phyloP scores from a whole-genome alignment of 2,888 invertebrate genomes.

The Poecilobothrus nobilitatus region DNA sequence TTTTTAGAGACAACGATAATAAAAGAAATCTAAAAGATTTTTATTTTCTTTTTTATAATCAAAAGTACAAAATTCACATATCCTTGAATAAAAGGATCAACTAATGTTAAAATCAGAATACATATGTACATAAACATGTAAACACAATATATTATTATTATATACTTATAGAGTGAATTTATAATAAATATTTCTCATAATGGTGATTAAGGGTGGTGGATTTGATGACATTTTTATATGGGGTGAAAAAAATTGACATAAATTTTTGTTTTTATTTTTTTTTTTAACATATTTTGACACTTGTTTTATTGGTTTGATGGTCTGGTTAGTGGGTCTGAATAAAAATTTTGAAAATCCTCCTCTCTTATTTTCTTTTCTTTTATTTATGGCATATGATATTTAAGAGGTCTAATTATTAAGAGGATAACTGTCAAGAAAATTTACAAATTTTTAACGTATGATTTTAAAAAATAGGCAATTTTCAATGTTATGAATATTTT shows the following conservation, averaged over 20 bases:
- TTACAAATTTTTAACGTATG: not conserved
- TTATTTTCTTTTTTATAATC: too few species aligned
- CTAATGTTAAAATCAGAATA: too few species aligned
- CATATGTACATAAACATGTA: too few species aligned
- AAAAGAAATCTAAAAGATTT: too few species aligned
- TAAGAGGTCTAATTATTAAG: not conserved
- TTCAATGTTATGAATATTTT: not conserved
- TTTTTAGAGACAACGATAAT: too few species aligned
- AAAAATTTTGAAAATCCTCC: not conserved
- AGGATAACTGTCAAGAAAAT: conserved; percentile 3
- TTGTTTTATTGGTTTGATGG: not conserved
- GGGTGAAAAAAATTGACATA: not conserved
- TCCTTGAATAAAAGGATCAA: too few species aligned
- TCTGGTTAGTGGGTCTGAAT: not conserved
- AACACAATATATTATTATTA: too few species aligned
- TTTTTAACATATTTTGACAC: conserved; percentile 1
- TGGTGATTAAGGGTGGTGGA: not conserved
- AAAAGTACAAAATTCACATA: too few species aligned
- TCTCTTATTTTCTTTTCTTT: not conserved
- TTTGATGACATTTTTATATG: not conserved
- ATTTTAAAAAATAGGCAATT: not conserved
- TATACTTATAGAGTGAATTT: too few species aligned
- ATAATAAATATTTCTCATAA: too few species aligned
- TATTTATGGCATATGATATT: not conserved
- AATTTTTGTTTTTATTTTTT: not conserved